phyloP scores from a whole-genome alignment of 2,113 vertebrate genomes.

The Baryphthengus martii region DNA sequence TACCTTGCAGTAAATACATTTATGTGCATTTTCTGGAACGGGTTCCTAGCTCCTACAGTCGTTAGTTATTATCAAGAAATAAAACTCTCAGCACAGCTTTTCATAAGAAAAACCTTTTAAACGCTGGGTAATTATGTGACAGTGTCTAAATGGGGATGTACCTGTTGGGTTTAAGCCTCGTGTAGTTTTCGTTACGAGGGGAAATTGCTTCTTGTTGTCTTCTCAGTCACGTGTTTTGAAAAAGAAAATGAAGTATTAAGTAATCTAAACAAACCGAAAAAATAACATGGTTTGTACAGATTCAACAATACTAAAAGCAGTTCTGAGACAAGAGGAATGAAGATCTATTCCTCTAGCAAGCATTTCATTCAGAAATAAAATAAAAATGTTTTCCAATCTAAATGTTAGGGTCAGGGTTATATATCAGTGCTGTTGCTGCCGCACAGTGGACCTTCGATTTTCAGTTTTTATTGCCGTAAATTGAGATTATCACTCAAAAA shows the following conservation, averaged over 20 bases:
- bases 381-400: neutral
- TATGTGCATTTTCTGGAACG: neutral
- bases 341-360: neutral
- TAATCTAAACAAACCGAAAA: neutral
- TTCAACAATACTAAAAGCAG: neutral
- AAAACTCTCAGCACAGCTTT: neutral
- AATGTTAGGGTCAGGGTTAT: neutral
- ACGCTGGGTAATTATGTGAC: neutral
- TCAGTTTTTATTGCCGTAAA: neutral
- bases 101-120: neutral
- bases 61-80: neutral
- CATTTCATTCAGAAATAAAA: neutral
- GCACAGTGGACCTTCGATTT: neutral
- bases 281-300: neutral
- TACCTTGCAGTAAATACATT: neutral
- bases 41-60: neutral
- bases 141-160: neutral
- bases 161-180: neutral
- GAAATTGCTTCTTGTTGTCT: neutral
- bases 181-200: neutral
- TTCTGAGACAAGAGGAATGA: neutral
- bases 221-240: neutral
- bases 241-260: neutral
- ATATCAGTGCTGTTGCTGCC: neutral
- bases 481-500: neutral